Conservation (phyloP, 2,888 invertebrate species). For the Eristalinus aeneus region DNA sequence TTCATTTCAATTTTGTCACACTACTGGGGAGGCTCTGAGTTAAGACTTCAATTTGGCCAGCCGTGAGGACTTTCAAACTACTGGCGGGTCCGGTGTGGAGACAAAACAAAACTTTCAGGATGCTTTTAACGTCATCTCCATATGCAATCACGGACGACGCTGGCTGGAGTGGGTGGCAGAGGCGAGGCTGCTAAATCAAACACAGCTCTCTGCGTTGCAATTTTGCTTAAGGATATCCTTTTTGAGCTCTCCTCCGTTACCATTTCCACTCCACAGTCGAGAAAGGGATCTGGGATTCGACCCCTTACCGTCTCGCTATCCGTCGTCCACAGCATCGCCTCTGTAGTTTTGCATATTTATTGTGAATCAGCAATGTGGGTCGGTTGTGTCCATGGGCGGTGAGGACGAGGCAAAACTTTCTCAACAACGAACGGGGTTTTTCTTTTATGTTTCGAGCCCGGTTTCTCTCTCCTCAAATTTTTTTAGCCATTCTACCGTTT, state of each 20-base stretch:
- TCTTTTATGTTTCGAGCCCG: constrained; percentile 55
- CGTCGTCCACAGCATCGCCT: background rate
- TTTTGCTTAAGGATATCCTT: constrained; percentile 68
- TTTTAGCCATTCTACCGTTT: background rate
- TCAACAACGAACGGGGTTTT: constrained; percentile 51
- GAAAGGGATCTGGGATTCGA: constrained; percentile 14
- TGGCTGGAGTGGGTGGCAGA: background rate
- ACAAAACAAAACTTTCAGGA: constrained; percentile 67
- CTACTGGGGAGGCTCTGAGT: constrained; percentile 20
- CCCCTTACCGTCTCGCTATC: background rate
- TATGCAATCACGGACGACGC: constrained; percentile 46
- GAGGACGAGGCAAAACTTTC: constrained; percentile 68
- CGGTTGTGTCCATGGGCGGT: constrained; percentile 47
- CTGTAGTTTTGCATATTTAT: constrained; percentile 69
- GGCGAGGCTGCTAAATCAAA: constrained; percentile 57
- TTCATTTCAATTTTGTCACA: background rate
- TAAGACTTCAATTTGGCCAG: constrained; percentile 66
- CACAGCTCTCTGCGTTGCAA: constrained; percentile 65
- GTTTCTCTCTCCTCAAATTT: constrained; percentile 1
- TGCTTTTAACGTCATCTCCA: constrained; percentile 69
- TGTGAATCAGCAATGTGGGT: constrained; percentile 69
- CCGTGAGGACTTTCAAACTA: constrained; percentile 68
- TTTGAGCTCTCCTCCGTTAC: constrained; percentile 61
- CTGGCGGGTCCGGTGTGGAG: constrained; percentile 61
- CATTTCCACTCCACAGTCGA: constrained; percentile 54